Evolutionary conservation across 1,140 invertebrate species (phyloP).

Genomic region (Brachionus asplanchnoidis): DNA sequence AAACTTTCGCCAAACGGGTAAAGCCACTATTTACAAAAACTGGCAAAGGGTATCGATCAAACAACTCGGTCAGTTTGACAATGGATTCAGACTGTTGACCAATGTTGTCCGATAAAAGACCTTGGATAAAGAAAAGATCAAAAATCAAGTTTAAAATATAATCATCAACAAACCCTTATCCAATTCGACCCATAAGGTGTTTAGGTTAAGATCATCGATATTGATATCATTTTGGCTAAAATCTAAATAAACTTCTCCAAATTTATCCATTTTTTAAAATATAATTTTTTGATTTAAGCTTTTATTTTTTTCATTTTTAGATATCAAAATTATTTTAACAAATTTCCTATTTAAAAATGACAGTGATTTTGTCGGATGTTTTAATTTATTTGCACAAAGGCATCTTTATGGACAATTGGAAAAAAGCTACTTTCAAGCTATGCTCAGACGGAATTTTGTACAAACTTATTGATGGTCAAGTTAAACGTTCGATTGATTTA

Average conservation of each 20-base stretch:
- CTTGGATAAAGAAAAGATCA: neutral
- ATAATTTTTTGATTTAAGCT: neutral
- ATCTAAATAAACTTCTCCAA: slow-evolving; percentile 39
- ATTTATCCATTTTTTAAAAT: slow-evolving; percentile 23
- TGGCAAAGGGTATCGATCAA: slow-evolving; percentile 26
- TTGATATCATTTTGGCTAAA: slow-evolving; percentile 30
- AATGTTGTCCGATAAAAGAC: slow-evolving; percentile 37
- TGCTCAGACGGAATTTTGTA: neutral
- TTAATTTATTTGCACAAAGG: neutral
- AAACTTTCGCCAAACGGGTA: slow-evolving; percentile 2
- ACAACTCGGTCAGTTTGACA: slow-evolving; percentile 29
- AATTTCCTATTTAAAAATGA: neutral
- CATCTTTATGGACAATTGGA: slow-evolving; percentile 14
- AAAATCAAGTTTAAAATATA: neutral
- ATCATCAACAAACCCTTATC: neutral
- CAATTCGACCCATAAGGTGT: slow-evolving; percentile 33
- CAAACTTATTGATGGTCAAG: neutral
- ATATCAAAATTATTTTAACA: neutral
- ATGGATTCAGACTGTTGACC: slow-evolving; percentile 38
- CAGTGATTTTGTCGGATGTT: neutral
- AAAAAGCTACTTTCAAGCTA: slow-evolving; percentile 3
- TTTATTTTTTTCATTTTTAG: neutral
- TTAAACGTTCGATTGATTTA: slow-evolving; percentile 19
- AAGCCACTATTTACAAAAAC: slow-evolving; percentile 40
- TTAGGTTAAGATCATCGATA: slow-evolving; percentile 32